These are phyloP conservation scores for Scopus umbretta DNA, from an alignment of 2,113 vertebrate genomes.

Conservation along the genomic window DNA sequence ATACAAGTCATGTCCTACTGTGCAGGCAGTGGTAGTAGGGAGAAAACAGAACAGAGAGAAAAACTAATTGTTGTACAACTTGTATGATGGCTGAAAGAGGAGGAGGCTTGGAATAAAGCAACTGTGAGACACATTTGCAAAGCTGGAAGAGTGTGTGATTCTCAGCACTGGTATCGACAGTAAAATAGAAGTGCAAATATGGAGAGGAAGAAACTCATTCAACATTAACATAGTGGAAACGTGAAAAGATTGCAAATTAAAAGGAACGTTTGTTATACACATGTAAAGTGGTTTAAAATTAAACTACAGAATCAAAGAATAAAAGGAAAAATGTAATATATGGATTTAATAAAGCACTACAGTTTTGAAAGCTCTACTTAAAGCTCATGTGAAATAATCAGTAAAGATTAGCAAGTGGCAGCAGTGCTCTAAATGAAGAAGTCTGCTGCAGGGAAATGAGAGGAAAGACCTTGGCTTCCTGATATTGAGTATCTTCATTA, in stretches of 20 bases:
- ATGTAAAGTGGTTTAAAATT: neutral
- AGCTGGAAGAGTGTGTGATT: neutral
- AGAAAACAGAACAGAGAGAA: neutral
- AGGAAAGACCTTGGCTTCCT: neutral
- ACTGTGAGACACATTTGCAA: accelerated
- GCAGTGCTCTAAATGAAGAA: neutral
- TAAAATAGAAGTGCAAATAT: neutral
- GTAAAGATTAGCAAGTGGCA: neutral
- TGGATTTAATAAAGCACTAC: neutral
- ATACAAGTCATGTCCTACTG: accelerated
- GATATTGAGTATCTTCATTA: conserved; percentile 26
- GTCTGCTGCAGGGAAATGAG: neutral
- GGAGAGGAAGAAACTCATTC: neutral
- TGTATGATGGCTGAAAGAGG: neutral
- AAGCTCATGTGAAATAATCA: neutral
- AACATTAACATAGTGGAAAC: accelerated
- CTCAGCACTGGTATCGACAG: neutral
- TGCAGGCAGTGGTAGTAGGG: neutral
- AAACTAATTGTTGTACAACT: neutral
- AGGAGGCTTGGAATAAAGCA: neutral
- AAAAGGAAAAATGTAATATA: neutral
- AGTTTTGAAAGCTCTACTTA: neutral
- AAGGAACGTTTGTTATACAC: neutral
- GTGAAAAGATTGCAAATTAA: neutral
- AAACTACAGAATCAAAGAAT: neutral